phyloP scores from a whole-genome alignment of 2,113 vertebrate species.

The Chionomys nivalis region DNA sequence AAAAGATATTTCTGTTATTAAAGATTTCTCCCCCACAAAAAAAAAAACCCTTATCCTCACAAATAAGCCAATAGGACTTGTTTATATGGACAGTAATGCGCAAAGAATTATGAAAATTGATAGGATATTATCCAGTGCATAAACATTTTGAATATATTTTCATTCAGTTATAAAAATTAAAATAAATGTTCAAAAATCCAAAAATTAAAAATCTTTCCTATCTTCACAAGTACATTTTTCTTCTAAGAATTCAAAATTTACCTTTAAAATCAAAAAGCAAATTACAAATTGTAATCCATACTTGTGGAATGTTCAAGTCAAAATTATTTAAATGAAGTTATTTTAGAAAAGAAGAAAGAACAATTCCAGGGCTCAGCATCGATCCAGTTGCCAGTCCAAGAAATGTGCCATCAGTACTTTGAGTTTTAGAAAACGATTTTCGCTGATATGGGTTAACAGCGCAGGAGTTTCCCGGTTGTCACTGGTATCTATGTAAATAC shows the following conservation, averaged over 20 bases:
- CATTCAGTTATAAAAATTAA: conserved; percentile 32
- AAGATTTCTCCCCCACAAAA: neutral
- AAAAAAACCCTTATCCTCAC: neutral
- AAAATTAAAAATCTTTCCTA: neutral
- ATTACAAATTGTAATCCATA: neutral
- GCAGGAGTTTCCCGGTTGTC: neutral
- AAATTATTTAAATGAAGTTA: conserved; percentile 50
- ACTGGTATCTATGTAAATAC: neutral
- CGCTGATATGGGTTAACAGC: neutral
- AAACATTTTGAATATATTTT: conserved; percentile 18
- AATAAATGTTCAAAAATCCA: neutral
- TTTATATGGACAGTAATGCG: conserved; percentile 30
- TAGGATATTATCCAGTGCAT: neutral
- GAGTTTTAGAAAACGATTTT: neutral
- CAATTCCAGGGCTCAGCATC: neutral
- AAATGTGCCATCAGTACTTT: neutral
- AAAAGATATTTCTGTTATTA: conserved; percentile 36
- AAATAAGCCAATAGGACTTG: conserved; percentile 33
- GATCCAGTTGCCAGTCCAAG: neutral
- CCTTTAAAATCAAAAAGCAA: conserved; percentile 45
- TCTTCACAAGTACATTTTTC: neutral
- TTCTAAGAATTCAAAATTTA: conserved; percentile 6
- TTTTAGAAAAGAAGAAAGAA: conserved; percentile 18
- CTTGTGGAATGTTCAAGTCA: neutral
- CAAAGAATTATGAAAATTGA: conserved; percentile 45